Evolutionary conservation across 2,888 invertebrate genomes (phyloP).

Genomic region (Hirtodrosophila trivittata): DNA sequence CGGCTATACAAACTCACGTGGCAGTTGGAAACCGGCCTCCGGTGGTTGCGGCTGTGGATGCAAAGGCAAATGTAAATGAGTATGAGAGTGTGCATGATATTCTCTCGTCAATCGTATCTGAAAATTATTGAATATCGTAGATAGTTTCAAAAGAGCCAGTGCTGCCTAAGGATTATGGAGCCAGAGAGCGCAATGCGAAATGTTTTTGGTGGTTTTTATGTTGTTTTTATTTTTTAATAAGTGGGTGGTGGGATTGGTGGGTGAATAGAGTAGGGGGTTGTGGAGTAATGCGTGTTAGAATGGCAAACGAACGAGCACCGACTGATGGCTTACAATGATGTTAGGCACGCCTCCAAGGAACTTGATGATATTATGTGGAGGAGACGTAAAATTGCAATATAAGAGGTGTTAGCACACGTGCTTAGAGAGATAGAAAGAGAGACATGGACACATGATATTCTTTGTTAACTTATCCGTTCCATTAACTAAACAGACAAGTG

Average conservation of each 20-base stretch:
- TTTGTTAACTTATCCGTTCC: not conserved
- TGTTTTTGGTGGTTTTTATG: not conserved
- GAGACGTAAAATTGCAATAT: no score
- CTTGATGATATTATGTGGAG: no score
- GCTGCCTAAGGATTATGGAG: slow-evolving; percentile 64
- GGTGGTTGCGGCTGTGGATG: slow-evolving; percentile 91
- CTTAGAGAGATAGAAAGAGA: not conserved
- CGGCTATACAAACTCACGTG: slow-evolving; percentile 85
- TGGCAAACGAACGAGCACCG: slow-evolving; percentile 48
- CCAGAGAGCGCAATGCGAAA: slow-evolving; percentile 51
- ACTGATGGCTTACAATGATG: slow-evolving; percentile 44
- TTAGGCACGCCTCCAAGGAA: slow-evolving; percentile 40
- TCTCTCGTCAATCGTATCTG: slow-evolving; percentile 97
- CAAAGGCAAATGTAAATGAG: slow-evolving; percentile 95
- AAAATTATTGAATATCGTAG: slow-evolving; percentile 82
- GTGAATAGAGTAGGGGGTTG: slow-evolving; percentile 12
- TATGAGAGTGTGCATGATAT: slow-evolving; percentile 96
- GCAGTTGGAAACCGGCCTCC: slow-evolving; percentile 87
- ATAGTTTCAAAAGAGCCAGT: slow-evolving; percentile 81
- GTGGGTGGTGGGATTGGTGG: slow-evolving; percentile 33
- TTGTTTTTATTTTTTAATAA: slow-evolving; percentile 31
- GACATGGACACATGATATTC: slow-evolving; percentile 51
- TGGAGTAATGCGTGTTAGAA: slow-evolving; percentile 60
- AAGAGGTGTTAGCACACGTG: slow-evolving; percentile 40
- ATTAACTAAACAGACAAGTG: not conserved